Percentiles rank a stretch among this genome's conserved stretches.
Evolutionary conservation across 1,140 invertebrate genomes (phyloP).

Genomic region (Tetramorium simillimum): DNA sequence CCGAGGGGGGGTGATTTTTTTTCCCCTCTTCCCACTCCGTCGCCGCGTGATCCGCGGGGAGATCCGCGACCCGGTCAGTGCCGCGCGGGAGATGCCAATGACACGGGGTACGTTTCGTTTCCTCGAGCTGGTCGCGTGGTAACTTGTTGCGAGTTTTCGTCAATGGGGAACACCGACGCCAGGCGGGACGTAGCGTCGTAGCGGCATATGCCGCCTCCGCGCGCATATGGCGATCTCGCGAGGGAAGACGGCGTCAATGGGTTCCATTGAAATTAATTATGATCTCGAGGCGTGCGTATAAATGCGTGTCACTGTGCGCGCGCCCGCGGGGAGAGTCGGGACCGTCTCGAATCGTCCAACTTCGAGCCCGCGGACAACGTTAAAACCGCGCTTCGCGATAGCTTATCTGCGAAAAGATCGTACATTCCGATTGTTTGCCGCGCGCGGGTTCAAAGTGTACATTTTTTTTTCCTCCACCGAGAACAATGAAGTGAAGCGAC

Average conservation of each 20-base stretch:
- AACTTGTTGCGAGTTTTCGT: background rate
- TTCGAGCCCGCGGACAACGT: background rate
- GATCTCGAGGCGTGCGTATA: background rate
- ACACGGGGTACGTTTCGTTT: slow-evolving; percentile 12
- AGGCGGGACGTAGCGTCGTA: background rate
- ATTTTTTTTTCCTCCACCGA: background rate
- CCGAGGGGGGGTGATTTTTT: background rate
- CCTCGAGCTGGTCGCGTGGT: background rate
- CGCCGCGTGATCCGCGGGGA: background rate
- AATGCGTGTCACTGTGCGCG: background rate
- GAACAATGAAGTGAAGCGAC: background rate
- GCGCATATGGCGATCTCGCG: slow-evolving; percentile 9
- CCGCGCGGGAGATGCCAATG: slow-evolving; percentile 25
- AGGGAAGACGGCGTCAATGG: background rate
- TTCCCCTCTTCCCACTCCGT: background rate
- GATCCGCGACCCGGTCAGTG: background rate
- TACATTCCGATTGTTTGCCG: too few relatives aligned
- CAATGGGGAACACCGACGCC: background rate
- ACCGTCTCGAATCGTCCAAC: background rate
- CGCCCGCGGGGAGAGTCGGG: background rate
- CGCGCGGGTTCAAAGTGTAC: background rate
- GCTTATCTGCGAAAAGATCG: background rate
- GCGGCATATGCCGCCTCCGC: background rate
- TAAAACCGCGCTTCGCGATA: slow-evolving; percentile 1
- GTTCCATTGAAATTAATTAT: slow-evolving; percentile 26